Evolutionary conservation across 2,888 invertebrate genomes (phyloP).

Genomic region (Allacma fusca): DNA sequence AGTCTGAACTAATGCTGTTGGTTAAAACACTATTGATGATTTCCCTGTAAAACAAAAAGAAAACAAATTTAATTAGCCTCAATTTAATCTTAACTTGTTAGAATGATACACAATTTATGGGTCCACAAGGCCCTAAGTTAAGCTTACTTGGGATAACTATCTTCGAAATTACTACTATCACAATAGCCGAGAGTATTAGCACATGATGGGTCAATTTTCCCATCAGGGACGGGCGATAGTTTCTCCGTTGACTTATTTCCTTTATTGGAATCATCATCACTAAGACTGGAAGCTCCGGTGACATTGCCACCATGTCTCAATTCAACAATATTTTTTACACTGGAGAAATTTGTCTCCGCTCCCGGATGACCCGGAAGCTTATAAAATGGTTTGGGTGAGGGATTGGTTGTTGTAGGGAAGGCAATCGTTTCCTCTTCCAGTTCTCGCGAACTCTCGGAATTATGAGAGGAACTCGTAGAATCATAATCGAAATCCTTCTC

Average conservation of each 20-base stretch:
- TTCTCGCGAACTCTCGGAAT: background rate
- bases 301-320: constrained; percentile 8
- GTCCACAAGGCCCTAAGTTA: no score
- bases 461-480: background rate
- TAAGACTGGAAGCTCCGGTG: background rate
- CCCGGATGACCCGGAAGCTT: constrained; percentile 15
- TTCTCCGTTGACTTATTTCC: background rate
- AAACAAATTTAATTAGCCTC: no score
- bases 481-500: background rate
- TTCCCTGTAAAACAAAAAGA: no score
- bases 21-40: constrained; percentile 53
- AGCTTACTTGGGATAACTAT: constrained; percentile 56
- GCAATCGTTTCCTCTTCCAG: constrained; percentile 24
- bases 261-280: background rate
- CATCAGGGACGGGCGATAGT: constrained; percentile 20
- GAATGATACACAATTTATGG: no score
- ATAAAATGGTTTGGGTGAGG: constrained; percentile 26
- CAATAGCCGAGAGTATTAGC: constrained; percentile 53
- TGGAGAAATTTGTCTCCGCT: no score
- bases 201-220: constrained; percentile 34
- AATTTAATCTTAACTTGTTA: no score
- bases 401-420: constrained; percentile 24
- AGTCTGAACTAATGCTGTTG: constrained; percentile 50
- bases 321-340: constrained; percentile 35
- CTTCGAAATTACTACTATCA: constrained; percentile 43